Base-by-base conservation (phyloP, 2,113 vertebrate species). In the Dipodomys merriami region DNA sequence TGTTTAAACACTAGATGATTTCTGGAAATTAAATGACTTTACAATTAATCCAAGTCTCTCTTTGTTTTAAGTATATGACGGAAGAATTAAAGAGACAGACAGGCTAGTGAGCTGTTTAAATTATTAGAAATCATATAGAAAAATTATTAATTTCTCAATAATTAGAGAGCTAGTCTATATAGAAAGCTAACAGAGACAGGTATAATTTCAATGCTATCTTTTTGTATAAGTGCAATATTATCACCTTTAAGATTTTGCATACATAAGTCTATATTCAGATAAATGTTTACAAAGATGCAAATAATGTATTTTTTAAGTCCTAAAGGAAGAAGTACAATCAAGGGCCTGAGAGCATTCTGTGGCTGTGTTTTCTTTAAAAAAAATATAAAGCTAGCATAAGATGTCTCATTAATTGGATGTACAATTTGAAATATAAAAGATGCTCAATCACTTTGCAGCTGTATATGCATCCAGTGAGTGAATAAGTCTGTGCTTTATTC, bases 311-410 rank as follows among this genome's bases (percentile, higher is more conserved):
- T 57, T 57, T 57, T 5, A 93, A 86, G 20, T 74, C 76, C 93
- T 92, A 35, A 87, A 95, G 93, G 92, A 94, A 93, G 89, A 96
- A 95, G 74, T 65, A 69, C 85, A 87, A 92, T 71, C 87, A 82
- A 82, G 85, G 94, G 89, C 71, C 60, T 87, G 85, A 95, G 62
- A 91, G 49, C 39, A 23, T 90, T 93, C 91, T 69, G 85, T 67
- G 67, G 80, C 57, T 8, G 11, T n/a, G 57, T 85, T 95, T 94
- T 80, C 90, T 96, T 97, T 96, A 73, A 74, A 96, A 96, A 94
- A 89, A 97, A 97, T 95, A 97, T 96, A 96, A 98, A 97, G 96
- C 90, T 91, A 96, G 29, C 83, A 27, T 87, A 91, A 92, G 30
- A 15, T 95, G 82, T 90, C 97, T 97, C 84, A 97, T 97, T 97